These are phyloP conservation scores for Megaceryle maxima DNA, from an alignment of 2,113 vertebrate genomes.

Conservation along the genomic window DNA sequence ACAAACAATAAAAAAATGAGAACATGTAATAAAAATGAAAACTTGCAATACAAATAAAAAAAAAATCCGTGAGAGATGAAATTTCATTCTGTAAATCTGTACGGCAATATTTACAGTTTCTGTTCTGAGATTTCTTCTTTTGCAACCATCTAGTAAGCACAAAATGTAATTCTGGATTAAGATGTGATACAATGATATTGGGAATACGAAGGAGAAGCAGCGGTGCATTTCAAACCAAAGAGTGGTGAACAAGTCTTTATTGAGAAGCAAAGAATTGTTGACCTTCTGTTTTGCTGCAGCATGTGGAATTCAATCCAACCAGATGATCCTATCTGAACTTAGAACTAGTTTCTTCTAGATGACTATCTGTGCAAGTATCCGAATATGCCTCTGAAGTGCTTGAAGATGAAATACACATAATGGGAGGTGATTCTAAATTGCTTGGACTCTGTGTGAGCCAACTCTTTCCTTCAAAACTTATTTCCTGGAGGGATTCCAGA, in stretches of 20 bases:
- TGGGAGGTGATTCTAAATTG: conserved; percentile 9
- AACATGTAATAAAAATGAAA: background rate
- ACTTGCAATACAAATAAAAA: background rate
- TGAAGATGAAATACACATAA: conserved; percentile 17
- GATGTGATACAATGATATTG: background rate
- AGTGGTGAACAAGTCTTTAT: background rate
- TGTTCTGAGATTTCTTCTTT: background rate
- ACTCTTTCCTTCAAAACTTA: background rate
- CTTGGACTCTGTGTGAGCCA: conserved; percentile 8
- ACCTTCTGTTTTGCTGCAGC: background rate
- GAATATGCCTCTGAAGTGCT: background rate
- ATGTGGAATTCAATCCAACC: background rate
- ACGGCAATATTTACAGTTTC: background rate
- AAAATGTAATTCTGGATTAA: background rate
- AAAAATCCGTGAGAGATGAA: background rate
- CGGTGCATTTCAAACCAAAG: background rate
- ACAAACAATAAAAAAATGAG: background rate
- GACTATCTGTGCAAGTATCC: background rate
- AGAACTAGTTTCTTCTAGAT: conserved; percentile 5
- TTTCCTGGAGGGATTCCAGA: conserved; percentile 15
- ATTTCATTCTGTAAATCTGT: background rate
- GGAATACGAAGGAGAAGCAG: background rate
- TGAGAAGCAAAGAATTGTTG: background rate
- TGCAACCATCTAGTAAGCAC: background rate
- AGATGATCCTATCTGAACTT: background rate